Conservation (phyloP, 2,888 invertebrate species). For the Agriopis aurantiaria region DNA sequence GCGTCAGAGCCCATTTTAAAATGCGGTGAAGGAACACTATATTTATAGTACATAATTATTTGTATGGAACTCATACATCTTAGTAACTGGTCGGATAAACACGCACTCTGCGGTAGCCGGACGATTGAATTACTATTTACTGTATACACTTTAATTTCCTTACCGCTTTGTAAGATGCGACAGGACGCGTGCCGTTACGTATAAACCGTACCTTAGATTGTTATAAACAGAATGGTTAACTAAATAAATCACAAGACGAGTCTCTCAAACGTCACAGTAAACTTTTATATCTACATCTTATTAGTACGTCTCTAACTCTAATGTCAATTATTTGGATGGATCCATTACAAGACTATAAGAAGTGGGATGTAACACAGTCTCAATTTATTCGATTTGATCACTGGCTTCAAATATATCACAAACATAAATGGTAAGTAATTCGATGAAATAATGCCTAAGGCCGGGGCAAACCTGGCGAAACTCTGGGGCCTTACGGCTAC, state of each 20-base stretch:
- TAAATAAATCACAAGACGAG: constrained; percentile 60
- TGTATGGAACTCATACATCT: no score
- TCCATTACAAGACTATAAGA: constrained; percentile 67
- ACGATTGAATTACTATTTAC: no score
- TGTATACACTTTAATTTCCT: no score
- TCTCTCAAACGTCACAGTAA: constrained; percentile 60
- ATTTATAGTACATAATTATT: no score
- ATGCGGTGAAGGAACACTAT: no score
- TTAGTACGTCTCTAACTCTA: constrained; percentile 60
- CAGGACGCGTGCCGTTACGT: no score
- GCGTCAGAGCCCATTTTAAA: no score
- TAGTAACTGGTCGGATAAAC: no score
- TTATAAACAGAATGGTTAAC: constrained; percentile 50
- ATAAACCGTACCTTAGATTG: neutral
- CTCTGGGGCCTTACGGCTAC: neutral
- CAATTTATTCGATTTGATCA: constrained; percentile 71
- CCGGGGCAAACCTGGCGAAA: constrained; percentile 1
- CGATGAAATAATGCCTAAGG: constrained; percentile 19
- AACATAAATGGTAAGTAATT: constrained; percentile 48
- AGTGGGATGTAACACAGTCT: constrained; percentile 69
- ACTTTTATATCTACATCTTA: constrained; percentile 60
- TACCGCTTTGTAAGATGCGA: no score
- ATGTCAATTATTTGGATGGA: constrained; percentile 77
- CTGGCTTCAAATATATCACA: constrained; percentile 69
- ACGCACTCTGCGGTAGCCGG: no score